These are phyloP conservation scores for Lagria hirta DNA, from an alignment of 2,888 invertebrate species.

Conservation along the genomic window DNA sequence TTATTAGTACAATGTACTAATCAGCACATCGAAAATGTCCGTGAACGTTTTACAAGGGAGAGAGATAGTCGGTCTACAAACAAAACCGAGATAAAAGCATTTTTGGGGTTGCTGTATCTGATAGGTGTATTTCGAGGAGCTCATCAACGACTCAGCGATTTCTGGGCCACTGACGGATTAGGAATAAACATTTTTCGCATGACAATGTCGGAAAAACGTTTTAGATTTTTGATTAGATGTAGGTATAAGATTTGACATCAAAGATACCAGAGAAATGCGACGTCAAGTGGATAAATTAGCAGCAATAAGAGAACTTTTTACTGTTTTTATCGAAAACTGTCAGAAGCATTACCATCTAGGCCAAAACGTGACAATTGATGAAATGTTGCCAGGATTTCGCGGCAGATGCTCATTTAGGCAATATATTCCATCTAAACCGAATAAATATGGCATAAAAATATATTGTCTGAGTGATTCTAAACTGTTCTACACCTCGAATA, in stretches of 20 bases:
- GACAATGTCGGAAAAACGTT: conserved; percentile 35
- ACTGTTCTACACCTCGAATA: conserved; percentile 35
- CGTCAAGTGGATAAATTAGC: conserved; percentile 30
- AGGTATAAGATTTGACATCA: conserved; percentile 36
- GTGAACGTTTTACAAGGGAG: conserved; percentile 26
- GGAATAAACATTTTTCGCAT: conserved; percentile 38
- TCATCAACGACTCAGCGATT: conserved; percentile 32
- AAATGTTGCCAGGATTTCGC: conserved; percentile 36
- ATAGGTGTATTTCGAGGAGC: conserved; percentile 35
- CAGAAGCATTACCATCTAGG: conserved; percentile 30
- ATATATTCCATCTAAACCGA: conserved; percentile 40
- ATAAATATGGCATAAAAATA: conserved; percentile 41
- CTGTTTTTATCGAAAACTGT: conserved; percentile 38
- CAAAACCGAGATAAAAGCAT: conserved; percentile 36
- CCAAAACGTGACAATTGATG: conserved; percentile 37
- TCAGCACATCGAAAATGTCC: conserved; percentile 1
- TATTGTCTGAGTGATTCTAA: conserved; percentile 37
- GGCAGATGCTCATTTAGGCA: conserved; percentile 39
- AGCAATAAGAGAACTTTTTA: conserved; percentile 37
- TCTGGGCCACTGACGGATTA: conserved; percentile 37
- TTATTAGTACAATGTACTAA: conserved; percentile 8
- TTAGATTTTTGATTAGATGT: conserved; percentile 33
- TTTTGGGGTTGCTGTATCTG: conserved; percentile 41
- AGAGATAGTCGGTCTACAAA: conserved; percentile 33
- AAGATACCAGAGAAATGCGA: conserved; percentile 16